Conservation (phyloP, 2,113 vertebrate species). For the Regulus satrapa region DNA sequence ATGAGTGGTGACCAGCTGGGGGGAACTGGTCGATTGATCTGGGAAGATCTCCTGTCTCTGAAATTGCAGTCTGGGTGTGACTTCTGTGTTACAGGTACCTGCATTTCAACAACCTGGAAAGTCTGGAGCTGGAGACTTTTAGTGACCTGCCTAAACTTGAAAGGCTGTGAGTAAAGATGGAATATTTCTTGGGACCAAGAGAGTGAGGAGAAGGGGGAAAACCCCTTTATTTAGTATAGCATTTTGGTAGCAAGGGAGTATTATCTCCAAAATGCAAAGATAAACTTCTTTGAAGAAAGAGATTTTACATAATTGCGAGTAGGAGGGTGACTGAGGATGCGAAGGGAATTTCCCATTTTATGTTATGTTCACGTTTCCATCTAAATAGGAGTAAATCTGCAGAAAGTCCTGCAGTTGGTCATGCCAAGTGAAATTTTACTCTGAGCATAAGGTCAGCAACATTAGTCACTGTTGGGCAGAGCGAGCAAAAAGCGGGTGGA, state of each 20-base stretch:
- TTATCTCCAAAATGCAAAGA: background rate
- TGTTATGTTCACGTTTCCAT: background rate
- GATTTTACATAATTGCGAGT: background rate
- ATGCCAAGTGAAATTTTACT: background rate
- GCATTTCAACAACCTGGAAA: constrained; percentile 91
- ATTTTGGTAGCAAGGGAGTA: background rate
- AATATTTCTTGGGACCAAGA: background rate
- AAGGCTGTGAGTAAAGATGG: constrained; percentile 81
- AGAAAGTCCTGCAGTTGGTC: background rate
- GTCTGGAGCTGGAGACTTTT: constrained; percentile 83
- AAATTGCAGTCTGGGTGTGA: background rate
- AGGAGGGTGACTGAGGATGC: background rate
- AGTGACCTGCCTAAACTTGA: constrained; percentile 88
- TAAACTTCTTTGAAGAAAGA: background rate
- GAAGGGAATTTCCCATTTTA: background rate
- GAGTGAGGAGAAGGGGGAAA: background rate
- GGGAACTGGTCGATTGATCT: background rate
- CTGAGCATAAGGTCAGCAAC: background rate
- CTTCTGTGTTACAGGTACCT: constrained; percentile 78
- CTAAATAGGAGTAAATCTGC: background rate
- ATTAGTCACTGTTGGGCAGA: constrained; percentile 38
- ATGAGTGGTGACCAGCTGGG: background rate
- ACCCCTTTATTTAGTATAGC: background rate
- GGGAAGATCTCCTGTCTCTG: background rate
- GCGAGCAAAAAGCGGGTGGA: background rate